Percentiles rank a stretch among this genome's conserved stretches.
Conservation (phyloP, 2,113 vertebrate species). For the Dipodomys merriami region DNA sequence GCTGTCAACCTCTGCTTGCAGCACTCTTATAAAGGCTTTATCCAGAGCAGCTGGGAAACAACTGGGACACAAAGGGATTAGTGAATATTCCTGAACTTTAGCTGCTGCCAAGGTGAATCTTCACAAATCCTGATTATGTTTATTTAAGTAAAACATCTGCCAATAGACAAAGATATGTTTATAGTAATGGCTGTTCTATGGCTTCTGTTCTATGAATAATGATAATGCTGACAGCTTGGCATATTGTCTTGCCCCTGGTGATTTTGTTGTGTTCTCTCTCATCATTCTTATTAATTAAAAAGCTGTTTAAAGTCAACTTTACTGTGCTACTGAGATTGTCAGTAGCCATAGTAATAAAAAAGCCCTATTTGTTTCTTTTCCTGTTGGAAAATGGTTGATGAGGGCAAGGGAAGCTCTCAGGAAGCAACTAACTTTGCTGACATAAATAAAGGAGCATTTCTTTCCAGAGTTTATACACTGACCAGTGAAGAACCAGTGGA, state of each 20-base stretch:
- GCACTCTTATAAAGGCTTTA: not conserved
- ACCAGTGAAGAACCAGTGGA: not conserved
- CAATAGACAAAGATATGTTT: constrained; percentile 53
- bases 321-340: not conserved
- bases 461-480: constrained; percentile 39
- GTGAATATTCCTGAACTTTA: constrained; percentile 38
- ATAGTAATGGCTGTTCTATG: not conserved
- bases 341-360: not conserved
- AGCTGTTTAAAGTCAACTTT: not conserved
- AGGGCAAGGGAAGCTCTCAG: constrained; percentile 1
- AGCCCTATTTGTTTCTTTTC: not conserved
- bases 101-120: constrained; percentile 67
- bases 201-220: constrained; percentile 54
- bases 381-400: not conserved
- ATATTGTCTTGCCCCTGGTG: not conserved
- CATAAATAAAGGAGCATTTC: constrained; percentile 53
- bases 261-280: not conserved
- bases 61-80: constrained; percentile 64
- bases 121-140: constrained; percentile 71
- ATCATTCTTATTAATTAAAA: not conserved
- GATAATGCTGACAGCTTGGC: not conserved
- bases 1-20: not conserved
- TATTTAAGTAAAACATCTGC: constrained; percentile 71
- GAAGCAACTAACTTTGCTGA: constrained; percentile 55
- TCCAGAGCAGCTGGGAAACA: constrained; percentile 56